Conservation (phyloP, 2,888 invertebrate genomes). For the Disparrhopalites patrizii region DNA sequence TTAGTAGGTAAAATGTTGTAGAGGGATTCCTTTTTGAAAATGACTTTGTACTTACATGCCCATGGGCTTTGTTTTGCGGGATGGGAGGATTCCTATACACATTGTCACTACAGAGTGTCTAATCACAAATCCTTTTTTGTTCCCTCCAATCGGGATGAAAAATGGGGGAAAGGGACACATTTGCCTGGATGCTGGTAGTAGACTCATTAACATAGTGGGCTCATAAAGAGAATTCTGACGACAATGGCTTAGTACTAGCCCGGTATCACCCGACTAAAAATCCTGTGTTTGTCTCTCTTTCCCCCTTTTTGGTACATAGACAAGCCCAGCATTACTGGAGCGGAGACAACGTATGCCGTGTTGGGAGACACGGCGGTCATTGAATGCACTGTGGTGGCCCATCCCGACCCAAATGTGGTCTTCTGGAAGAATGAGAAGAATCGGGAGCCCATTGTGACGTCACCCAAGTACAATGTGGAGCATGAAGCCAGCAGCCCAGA, state of each 20-base stretch:
- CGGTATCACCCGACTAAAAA: too few species aligned
- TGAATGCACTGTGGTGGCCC: conserved; percentile 72
- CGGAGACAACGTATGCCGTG: conserved; percentile 71
- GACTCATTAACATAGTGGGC: neutral
- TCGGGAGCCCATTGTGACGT: conserved; percentile 58
- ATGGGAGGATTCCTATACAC: too few species aligned
- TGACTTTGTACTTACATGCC: too few species aligned
- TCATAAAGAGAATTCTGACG: neutral
- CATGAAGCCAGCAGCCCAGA: conserved; percentile 29
- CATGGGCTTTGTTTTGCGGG: too few species aligned
- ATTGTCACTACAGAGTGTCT: too few species aligned
- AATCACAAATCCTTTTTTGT: too few species aligned
- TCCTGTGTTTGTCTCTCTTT: conserved; percentile 35
- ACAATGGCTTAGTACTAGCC: neutral
- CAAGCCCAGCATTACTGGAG: conserved; percentile 70
- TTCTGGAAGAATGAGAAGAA: conserved; percentile 77
- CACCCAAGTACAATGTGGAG: conserved; percentile 41
- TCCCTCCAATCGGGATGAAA: too few species aligned
- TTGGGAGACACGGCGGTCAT: conserved; percentile 71
- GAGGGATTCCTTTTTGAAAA: too few species aligned
- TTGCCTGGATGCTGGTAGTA: neutral
- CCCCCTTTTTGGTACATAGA: conserved; percentile 57
- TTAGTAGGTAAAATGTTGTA: too few species aligned
- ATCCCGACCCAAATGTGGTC: conserved; percentile 73
- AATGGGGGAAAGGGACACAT: too few species aligned